Base-by-base conservation (phyloP, 2,888 invertebrate species). In the Erebia ligea region DNA sequence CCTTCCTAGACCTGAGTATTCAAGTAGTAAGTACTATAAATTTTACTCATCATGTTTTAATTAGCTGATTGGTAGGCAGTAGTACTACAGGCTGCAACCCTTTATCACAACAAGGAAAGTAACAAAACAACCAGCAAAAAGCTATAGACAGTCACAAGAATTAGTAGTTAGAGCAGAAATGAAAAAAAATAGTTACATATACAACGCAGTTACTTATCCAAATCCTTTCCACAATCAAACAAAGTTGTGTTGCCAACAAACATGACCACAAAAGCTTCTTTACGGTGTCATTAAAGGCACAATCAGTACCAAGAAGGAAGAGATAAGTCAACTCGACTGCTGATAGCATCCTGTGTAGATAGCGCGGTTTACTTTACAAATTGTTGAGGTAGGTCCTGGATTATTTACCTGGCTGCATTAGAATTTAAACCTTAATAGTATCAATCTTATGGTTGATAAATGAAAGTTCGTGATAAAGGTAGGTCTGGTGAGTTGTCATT, bases 271-370 rank as follows among this genome's bases (percentile, higher is more conserved):
- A 70, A 67, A 56, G 63, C 52, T 66, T 52, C 66, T 70, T 70
- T 56, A 66, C 66, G 66, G 63, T 63, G 57, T 65, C 67, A 68
- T 54, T 61, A 66, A 67, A 63, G 50, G 63, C 70, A 66, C 64
- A 72, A 73, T 70, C 67, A 67, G 17, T 84, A 84, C 82, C 79
- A 80, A 83, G 83, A 83, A 83, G 84, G 82, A 84, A 84, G 81
- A 80, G 84, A 85, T 85, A 86, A 85, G 82, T 70, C 69, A 74
- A 70, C 66, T 72, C 67, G 62, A 75, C 71, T 75, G 71, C 70
- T 67, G 73, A 81, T 81, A 81, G 79, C 84, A 85, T 87, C 87
- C 88, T 87, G 86, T 86, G 78, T 86, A 87, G 87, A 87, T 88
- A 87, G 75, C 77, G 75, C 70, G 77, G 82, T 84, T 84, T 82